A percentile compares a stretch with the other conserved stretches of the same genome.
phyloP scores from a whole-genome alignment of 2,888 invertebrate genomes.

The Protonemura montana region DNA sequence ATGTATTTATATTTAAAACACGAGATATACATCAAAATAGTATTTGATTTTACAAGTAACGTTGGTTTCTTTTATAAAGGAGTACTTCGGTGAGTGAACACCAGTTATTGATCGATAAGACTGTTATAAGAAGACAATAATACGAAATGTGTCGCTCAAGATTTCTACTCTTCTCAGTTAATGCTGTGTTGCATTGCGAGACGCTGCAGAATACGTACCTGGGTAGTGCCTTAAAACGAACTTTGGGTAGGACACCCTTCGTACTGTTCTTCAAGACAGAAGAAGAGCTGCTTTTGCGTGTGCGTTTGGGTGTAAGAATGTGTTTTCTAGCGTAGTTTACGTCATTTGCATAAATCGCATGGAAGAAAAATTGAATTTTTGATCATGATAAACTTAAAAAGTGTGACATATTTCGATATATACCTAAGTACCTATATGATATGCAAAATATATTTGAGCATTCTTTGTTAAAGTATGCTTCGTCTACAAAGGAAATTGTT shows the following conservation, averaged over 20 bases:
- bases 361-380: not conserved
- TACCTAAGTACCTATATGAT: not conserved
- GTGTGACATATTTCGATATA: not conserved
- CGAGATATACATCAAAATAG: not conserved
- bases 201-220: too few relatives aligned
- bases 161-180: not conserved
- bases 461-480: not conserved
- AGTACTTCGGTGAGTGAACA: not conserved
- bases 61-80: not conserved
- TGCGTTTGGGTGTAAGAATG: not conserved
- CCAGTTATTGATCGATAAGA: not conserved
- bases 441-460: not conserved
- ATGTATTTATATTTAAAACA: not conserved
- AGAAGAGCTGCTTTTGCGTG: not conserved
- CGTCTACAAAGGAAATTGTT: not conserved
- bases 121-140: not conserved
- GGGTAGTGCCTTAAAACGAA: too few relatives aligned
- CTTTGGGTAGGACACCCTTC: too few relatives aligned
- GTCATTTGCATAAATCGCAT: not conserved
- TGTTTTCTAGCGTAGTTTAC: not conserved
- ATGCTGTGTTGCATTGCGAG: too few relatives aligned
- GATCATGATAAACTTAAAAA: not conserved
- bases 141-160: not conserved
- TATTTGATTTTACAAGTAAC: not conserved
- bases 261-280: too few relatives aligned